Percentiles rank a stretch among this genome's conserved stretches.
Evolutionary conservation across 1,140 invertebrate species (phyloP).

Genomic region (Drosophila navojoa): DNA sequence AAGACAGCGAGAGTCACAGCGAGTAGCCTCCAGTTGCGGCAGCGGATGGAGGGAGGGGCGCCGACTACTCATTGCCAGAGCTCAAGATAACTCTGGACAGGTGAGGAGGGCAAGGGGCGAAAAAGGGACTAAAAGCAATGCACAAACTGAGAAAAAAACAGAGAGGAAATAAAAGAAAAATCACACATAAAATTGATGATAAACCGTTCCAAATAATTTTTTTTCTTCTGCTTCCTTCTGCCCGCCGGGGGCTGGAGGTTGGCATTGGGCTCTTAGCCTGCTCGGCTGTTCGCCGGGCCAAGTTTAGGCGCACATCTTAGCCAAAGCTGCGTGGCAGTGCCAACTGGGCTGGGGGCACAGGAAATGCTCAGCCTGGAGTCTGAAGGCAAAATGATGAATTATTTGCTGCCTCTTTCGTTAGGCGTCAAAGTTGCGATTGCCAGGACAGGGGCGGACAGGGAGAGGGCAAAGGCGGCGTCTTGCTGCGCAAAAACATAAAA

Average conservation of each 20-base stretch:
- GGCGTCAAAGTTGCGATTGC: conserved; percentile 70
- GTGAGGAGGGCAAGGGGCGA: conserved; percentile 10
- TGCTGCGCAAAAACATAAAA: conserved; percentile 76
- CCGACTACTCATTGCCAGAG: conserved; percentile 61
- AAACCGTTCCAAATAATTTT: conserved; percentile 83
- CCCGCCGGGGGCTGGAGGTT: conserved; percentile 14
- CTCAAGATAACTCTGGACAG: conserved; percentile 42
- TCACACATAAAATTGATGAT: conserved; percentile 81
- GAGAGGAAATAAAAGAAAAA: conserved; percentile 55
- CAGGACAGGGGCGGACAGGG: not conserved
- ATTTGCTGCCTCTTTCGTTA: conserved; percentile 80
- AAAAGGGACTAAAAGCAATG: conserved; percentile 44
- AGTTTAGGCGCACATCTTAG: conserved; percentile 32
- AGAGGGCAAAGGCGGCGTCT: too few relatives aligned
- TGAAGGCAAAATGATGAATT: conserved; percentile 80
- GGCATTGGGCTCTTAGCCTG: too few relatives aligned
- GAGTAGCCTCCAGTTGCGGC: conserved; percentile 46
- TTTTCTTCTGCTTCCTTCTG: conserved; percentile 19
- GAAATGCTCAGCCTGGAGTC: conserved; percentile 61
- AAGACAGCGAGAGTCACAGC: conserved; percentile 65
- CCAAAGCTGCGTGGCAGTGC: conserved; percentile 48
- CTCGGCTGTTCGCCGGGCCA: not conserved
- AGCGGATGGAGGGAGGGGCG: not conserved
- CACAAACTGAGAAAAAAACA: conserved; percentile 39
- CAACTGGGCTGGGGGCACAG: conserved; percentile 49